phyloP scores from a whole-genome alignment of 2,113 vertebrate species.

The Misgurnus mizolepis region DNA sequence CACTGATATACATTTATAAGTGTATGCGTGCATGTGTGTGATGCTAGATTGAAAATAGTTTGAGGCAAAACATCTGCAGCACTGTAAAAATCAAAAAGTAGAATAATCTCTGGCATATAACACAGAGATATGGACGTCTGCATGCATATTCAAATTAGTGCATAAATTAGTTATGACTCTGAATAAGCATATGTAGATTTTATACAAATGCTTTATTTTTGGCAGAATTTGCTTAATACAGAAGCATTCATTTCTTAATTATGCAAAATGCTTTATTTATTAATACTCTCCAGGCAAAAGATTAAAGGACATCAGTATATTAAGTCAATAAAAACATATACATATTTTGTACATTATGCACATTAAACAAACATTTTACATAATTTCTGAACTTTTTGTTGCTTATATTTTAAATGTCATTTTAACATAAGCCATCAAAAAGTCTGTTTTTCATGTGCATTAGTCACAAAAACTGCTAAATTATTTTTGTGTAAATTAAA shows the following conservation, averaged over 20 bases:
- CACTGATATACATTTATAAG: neutral
- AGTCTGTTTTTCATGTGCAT: no score
- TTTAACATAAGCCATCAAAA: no score
- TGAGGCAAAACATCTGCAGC: neutral
- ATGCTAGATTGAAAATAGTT: neutral
- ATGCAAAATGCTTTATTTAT: neutral
- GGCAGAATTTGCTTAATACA: neutral
- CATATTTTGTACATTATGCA: no score
- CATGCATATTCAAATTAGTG: constrained; percentile 1
- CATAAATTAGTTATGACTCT: neutral
- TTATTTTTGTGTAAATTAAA: no score
- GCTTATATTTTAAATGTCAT: no score
- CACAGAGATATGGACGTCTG: neutral
- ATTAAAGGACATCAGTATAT: neutral
- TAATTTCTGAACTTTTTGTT: no score
- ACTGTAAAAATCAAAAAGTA: neutral
- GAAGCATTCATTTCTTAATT: neutral
- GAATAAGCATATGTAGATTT: neutral
- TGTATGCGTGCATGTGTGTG: neutral
- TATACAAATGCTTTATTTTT: constrained; percentile 3
- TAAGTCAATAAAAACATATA: no score
- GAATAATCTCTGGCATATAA: neutral
- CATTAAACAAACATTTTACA: neutral
- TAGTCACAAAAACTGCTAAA: no score
- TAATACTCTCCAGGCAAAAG: neutral